Evolutionary conservation across 2,888 invertebrate genomes (phyloP), one percentile per base, ranked within the genome.

Genomic region (Liposcelis brunnea): DNA sequence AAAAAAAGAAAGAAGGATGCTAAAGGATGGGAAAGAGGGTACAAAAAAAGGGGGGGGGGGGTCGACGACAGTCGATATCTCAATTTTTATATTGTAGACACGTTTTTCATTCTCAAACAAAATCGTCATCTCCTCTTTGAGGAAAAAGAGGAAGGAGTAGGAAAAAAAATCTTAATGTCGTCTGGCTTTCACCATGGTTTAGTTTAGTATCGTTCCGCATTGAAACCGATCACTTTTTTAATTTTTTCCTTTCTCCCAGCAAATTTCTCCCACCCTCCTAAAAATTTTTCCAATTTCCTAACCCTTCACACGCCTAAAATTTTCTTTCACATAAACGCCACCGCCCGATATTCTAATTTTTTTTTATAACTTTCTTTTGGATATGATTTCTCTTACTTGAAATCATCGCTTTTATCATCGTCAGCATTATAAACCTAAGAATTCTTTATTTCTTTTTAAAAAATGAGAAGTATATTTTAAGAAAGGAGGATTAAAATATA

Each of bases 401-500:
- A 26, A 26, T 26, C 26, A 26, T 26, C 26, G 26, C 26, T 26
- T 8, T 4, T 26, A 26, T 26, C 26, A 26, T 26, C 26, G 26
- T 8, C 26, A 26, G 26, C 26, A 26, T 14, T 19, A 40, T 40
- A 40, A 40, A 40, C 21, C 19, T 40, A n/a, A 40, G 40, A 18
- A 40, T 40, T 40, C 40, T 16, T 40, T 21, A 21, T 26, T 19
- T 40, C 40, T 40, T 40, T 16, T 40, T 40, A 40, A 40, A 40
- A 40, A 40, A 40, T 19, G 40, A 19, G 40, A 40, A 19, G 21
- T 21, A 40, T 40, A 21, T 40, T 40, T 40, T 40, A 40, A 40
- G 40, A 40, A 40, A 40, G 40, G 21, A 40, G 40, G 40, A 40
- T 40, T 40, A 40, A 40, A 40, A 19, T 21, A 40, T 40, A 40